Base-by-base conservation (phyloP, 37 sponge, comb jelly and placozoan genomes). In the Beroe forskalii region DNA sequence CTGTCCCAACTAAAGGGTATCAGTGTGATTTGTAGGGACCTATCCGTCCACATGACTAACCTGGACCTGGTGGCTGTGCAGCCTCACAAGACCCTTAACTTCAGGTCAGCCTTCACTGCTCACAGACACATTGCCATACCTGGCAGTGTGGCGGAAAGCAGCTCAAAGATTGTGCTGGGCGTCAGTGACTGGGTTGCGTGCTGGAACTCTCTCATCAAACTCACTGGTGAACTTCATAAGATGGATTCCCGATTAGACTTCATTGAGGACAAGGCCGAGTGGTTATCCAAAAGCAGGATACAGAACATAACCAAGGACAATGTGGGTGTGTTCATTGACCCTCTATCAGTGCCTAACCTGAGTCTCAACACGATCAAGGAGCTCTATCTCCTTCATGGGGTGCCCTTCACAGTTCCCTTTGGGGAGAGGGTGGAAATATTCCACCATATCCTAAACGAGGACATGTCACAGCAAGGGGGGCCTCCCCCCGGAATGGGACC, bases 61-160 rank as follows among this genome's bases (percentile, higher is more conserved):
- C 1, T 80, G 44, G 86, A 80, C 30, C 86, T 80, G 27, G 42
- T 80, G 0, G 44, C 86, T 23, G 30, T 80, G 1, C 55, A 69
- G 38, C 72, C 72, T 20, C 72, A 69, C 72, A 69, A 69, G 72
- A 36, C 72, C 38, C 86, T 80, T 3, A 80, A 80, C 28, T 23
- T 80, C 43, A 41, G 86, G 48, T 80, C 86, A 23, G 86, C 55
- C 44, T 80, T 42, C 55, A 43, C 55, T 23, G 37, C 86, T 22
- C 31, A 22, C 66, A 41, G 86, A 43, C 86, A 80, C 30, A 80
- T 44, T 20, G 27, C 55, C 1, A 27, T 80, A 41, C 86, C 86
- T 42, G 86, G 86, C 33, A 35, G 38, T 35, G 27, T 69, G 14
- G 39, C 36, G 19, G 72, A 69, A 9, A 27, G 9, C 1, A 32